A percentile compares a stretch with the other conserved stretches of the same genome.
These are phyloP conservation scores for Pterocles orientalis DNA, from an alignment of 2,113 vertebrate species.

Conservation along the genomic window DNA sequence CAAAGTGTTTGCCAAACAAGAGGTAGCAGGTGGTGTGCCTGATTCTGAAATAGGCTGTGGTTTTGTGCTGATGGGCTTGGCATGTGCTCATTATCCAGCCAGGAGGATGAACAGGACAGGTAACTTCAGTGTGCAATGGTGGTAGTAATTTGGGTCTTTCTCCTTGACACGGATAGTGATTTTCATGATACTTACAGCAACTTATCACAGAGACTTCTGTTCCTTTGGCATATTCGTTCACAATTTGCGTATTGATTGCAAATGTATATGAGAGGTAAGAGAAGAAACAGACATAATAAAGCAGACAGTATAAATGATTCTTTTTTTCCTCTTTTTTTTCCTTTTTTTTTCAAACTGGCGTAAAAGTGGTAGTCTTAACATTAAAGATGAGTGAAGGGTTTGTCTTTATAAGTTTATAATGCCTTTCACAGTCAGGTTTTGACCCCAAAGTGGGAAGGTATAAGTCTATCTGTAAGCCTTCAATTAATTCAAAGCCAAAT, in stretches of 20 bases:
- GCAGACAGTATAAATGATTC: not conserved
- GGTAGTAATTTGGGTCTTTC: not conserved
- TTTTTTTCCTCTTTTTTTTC: not conserved
- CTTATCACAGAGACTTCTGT: not conserved
- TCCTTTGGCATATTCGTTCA: not conserved
- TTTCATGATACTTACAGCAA: not conserved
- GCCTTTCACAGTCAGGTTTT: not conserved
- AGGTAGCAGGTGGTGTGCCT: not conserved
- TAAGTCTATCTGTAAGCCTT: not conserved
- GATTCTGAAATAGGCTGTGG: not conserved
- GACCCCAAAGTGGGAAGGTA: not conserved
- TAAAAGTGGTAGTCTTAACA: not conserved
- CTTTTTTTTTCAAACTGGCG: not conserved
- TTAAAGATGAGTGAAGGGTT: not conserved
- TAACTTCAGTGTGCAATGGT: not conserved
- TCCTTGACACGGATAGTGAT: not conserved
- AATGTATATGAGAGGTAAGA: not conserved
- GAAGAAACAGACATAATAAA: not conserved
- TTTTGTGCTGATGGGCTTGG: not conserved
- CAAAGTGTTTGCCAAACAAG: not conserved
- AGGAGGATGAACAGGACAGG: not conserved
- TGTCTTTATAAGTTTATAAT: not conserved
- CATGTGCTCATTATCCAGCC: not conserved
- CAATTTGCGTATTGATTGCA: not conserved
- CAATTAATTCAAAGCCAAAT: not conserved